Conservation (phyloP, 2,888 invertebrate species). For the Morpho helenor region DNA sequence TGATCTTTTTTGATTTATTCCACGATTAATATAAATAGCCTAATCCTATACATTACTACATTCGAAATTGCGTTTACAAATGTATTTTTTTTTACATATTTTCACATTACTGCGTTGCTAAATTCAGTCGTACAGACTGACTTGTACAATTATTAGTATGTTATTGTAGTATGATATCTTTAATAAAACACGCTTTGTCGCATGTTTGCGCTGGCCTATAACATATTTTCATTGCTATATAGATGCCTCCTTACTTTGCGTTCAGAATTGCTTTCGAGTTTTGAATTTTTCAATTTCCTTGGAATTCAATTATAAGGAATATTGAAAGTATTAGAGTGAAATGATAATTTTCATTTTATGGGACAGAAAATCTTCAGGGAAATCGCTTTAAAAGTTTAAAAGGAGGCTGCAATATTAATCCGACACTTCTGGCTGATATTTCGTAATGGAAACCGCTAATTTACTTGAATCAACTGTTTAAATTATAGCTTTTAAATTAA, state of each 20-base stretch:
- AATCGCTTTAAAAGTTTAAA: not conserved
- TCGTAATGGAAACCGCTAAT: not conserved
- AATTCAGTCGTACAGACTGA: too few species aligned
- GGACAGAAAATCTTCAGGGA: slow-evolving; percentile 1
- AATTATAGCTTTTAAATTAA: too few species aligned
- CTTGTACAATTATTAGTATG: too few species aligned
- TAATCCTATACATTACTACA: too few species aligned
- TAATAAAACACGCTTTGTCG: not conserved
- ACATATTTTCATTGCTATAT: not conserved
- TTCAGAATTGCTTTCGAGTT: slow-evolving; percentile 6
- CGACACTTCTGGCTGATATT: not conserved
- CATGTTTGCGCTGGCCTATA: not conserved
- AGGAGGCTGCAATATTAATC: not conserved
- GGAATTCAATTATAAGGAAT: slow-evolving; percentile 1
- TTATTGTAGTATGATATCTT: too few species aligned
- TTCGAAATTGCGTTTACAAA: too few species aligned
- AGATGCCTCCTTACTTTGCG: not conserved
- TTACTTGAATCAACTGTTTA: not conserved
- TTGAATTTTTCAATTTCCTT: slow-evolving; percentile 14
- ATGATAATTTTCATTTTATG: slow-evolving; percentile 6
- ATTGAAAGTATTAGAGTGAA: slow-evolving; percentile 4
- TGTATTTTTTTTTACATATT: too few species aligned
- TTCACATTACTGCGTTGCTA: too few species aligned
- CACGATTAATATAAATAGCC: too few species aligned
- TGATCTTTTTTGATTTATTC: too few species aligned